Base-by-base conservation (phyloP, 2,113 vertebrate genomes). In the Parotia lawesii region DNA sequence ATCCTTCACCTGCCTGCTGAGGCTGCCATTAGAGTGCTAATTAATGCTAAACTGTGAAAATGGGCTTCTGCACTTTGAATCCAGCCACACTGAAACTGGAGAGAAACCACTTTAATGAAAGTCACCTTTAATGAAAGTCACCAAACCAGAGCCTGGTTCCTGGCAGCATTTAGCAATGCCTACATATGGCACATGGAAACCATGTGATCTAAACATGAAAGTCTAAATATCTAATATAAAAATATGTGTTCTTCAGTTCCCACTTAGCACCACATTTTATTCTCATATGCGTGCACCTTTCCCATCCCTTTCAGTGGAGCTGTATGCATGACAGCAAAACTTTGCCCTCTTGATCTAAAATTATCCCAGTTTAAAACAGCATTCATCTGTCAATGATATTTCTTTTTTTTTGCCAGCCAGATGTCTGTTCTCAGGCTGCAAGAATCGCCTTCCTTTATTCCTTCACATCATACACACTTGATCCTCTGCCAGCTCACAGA, bases 91-190 rank as follows among this genome's bases (percentile, higher is more conserved):
- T 93, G 97, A 97, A 97, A 97, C 97, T 96, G 54, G 82, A 93
- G 11, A 94, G 94, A 97, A 97, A 97, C 96, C 95, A 96, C 95
- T 97, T 94, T 96, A 95, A 97, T 97, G 93, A 87, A 91, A 87
- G 84, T 91, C 93, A 96, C 95, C 71, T 95, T 94, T 96, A 95
- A 97, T 97, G 93, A 87, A 91, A 87, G 84, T 91, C 93, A 96
- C 93, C 94, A 85, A 97, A 92, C 71, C 93, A 95, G 72, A 75
- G 96, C 93, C 79, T 83, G 94, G 83, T 69, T 94, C 70, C 95
- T 66, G 85, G 93, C 90, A 95, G 64, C 66, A 5, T 48, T 90
- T 93, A 93, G 85, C 48, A 84, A 64, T 82, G 82, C 83, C 93
- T 94, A 56, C 89, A 96, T 84, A 91, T 54, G 90, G 90, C 91